Conservation (phyloP, 1,140 invertebrate genomes). For the Euglossa dilemma region DNA sequence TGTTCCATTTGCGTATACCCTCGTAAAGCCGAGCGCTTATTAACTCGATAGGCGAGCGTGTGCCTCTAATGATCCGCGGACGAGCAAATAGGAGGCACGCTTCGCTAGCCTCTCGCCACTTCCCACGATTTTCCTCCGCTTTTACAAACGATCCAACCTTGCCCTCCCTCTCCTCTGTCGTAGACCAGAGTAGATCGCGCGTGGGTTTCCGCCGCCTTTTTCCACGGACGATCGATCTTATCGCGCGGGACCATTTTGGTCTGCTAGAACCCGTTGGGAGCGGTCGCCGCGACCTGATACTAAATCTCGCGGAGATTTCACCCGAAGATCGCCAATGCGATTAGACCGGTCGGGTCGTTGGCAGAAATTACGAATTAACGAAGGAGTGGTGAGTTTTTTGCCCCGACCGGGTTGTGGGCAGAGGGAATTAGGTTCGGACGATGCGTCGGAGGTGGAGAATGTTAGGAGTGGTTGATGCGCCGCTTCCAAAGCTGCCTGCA, state of each 20-base stretch:
- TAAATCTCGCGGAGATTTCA: background rate
- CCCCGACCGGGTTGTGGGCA: background rate
- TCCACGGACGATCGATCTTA: slow-evolving; percentile 18
- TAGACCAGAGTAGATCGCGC: background rate
- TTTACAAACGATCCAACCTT: slow-evolving; percentile 23
- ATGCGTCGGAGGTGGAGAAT: background rate
- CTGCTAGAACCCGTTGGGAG: background rate
- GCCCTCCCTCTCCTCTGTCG: background rate
- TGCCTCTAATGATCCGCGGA: slow-evolving; percentile 42
- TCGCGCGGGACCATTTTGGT: slow-evolving; percentile 4
- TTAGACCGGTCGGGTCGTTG: background rate
- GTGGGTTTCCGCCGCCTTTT: slow-evolving; percentile 27
- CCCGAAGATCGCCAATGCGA: background rate
- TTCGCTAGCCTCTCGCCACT: slow-evolving; percentile 14
- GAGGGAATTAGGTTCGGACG: background rate
- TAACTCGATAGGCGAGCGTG: slow-evolving; percentile 38
- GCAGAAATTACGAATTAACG: background rate
- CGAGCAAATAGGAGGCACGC: slow-evolving; percentile 35
- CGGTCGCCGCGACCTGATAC: background rate
- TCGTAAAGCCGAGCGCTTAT: slow-evolving; percentile 39
- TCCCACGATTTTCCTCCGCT: slow-evolving; percentile 43
- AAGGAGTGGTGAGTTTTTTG: background rate
- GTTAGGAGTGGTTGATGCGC: background rate
- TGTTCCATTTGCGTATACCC: slow-evolving; percentile 29
- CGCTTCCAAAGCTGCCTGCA: background rate